These are phyloP conservation scores for Morpho helenor DNA, from an alignment of 2,888 invertebrate species.

Conservation along the genomic window DNA sequence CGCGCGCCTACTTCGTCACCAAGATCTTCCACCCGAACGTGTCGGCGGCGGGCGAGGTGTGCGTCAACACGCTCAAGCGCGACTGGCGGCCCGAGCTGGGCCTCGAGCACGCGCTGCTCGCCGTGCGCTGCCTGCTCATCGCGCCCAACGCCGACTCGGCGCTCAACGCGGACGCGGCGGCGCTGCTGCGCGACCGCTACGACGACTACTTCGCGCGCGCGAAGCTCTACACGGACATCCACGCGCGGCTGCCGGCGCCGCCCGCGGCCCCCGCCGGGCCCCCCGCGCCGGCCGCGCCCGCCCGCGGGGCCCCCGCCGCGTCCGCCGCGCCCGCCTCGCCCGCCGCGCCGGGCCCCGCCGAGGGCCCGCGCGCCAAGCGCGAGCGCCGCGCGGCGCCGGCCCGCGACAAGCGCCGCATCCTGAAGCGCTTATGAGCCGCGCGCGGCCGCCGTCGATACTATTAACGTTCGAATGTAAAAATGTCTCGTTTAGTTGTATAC, in stretches of 20 bases:
- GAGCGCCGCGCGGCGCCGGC: slow-evolving; percentile 82
- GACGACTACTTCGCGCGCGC: slow-evolving; percentile 89
- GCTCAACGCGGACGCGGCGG: slow-evolving; percentile 97
- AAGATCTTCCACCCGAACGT: slow-evolving; percentile 99
- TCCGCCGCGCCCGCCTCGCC: slow-evolving; percentile 41
- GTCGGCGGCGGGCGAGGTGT: slow-evolving; percentile 95
- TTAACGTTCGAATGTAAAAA: slow-evolving; percentile 23
- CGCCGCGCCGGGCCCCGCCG: slow-evolving; percentile 9
- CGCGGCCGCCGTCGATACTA: slow-evolving; percentile 4
- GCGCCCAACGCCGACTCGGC: slow-evolving; percentile 98
- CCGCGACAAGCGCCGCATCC: slow-evolving; percentile 50
- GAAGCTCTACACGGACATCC: slow-evolving; percentile 65
- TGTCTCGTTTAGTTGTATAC: slow-evolving; percentile 26
- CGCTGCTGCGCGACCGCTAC: slow-evolving; percentile 94
- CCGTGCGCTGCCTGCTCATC: slow-evolving; percentile 95
- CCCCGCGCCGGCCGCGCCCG: slow-evolving; percentile 3
- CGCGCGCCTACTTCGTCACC: slow-evolving; percentile 95
- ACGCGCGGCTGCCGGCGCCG: slow-evolving; percentile 66
- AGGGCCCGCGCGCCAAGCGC: slow-evolving; percentile 84
- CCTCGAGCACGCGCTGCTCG: slow-evolving; percentile 95
- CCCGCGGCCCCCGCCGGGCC: slow-evolving; percentile 5
- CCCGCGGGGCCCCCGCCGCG: slow-evolving; percentile 7
- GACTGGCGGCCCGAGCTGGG: slow-evolving; percentile 98
- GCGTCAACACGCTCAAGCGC: slow-evolving; percentile 96
- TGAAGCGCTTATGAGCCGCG: slow-evolving; percentile 50